phyloP scores from a whole-genome alignment of 2,888 invertebrate species.

The Pyrochroa serraticornis region DNA sequence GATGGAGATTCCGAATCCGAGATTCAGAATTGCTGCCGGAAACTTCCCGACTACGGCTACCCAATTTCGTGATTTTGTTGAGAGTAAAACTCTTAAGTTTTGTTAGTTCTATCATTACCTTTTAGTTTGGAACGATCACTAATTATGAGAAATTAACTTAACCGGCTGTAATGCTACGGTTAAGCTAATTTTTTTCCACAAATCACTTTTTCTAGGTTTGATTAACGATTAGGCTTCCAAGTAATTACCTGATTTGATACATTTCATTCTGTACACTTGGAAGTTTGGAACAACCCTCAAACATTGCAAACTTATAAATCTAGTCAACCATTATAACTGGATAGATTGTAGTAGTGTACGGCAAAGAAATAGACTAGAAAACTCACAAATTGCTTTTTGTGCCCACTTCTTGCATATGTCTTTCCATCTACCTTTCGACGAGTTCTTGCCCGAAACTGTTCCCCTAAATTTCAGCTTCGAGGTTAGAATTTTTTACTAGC shows the following conservation, averaged over 20 bases:
- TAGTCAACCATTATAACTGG: slow-evolving; percentile 98
- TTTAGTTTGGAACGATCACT: too few relatives aligned
- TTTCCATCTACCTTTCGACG: slow-evolving; percentile 93
- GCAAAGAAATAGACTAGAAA: slow-evolving; percentile 71
- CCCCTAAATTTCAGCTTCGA: slow-evolving; percentile 92
- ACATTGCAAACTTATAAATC: slow-evolving; percentile 92
- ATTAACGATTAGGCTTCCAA: slow-evolving; percentile 97
- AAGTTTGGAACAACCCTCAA: slow-evolving; percentile 88
- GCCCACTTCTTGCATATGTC: slow-evolving; percentile 93
- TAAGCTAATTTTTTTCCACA: slow-evolving; percentile 93
- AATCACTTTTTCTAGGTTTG: slow-evolving; percentile 91
- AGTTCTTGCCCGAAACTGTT: slow-evolving; percentile 79
- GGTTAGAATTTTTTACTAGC: slow-evolving; percentile 52
- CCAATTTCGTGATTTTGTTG: slow-evolving; percentile 88
- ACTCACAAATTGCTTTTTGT: slow-evolving; percentile 91
- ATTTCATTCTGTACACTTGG: slow-evolving; percentile 97
- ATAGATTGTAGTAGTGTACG: slow-evolving; percentile 96
- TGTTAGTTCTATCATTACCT: slow-evolving; percentile 89
- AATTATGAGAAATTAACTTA: slow-evolving; percentile 90
- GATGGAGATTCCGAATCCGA: too few relatives aligned
- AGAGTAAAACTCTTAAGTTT: slow-evolving; percentile 95
- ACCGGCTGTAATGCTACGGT: slow-evolving; percentile 95
- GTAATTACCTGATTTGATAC: slow-evolving; percentile 88
- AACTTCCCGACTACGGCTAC: too few relatives aligned
- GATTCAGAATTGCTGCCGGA: too few relatives aligned